Percentiles rank a stretch among this genome's conserved stretches.
Conservation (phyloP, 2,797 vertebrate species). For the Macropodus opercularis region DNA sequence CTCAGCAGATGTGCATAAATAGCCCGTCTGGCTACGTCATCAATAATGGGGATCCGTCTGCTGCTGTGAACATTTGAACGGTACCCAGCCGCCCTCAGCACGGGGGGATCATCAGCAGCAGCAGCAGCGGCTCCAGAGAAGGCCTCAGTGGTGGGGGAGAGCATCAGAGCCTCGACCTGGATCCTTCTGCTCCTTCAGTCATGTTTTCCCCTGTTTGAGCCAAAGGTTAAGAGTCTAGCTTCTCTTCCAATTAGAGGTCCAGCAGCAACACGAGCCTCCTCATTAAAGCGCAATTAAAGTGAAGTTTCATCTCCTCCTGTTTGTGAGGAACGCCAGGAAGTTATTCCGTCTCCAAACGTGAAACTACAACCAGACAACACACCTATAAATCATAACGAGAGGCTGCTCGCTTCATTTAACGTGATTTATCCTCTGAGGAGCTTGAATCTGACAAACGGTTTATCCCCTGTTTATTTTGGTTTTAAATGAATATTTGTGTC, state of each 20-base stretch:
- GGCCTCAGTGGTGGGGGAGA: constrained; percentile 34
- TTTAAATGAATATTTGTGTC: no score
- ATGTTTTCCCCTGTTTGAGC: constrained; percentile 8
- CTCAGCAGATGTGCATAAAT: constrained; percentile 61
- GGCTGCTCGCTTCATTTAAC: no score
- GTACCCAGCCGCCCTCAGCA: constrained; percentile 37
- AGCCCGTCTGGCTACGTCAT: constrained; percentile 48
- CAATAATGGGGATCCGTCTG: constrained; percentile 57
- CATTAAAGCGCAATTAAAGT: constrained; percentile 30
- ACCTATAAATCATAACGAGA: no score
- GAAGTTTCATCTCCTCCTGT: neutral
- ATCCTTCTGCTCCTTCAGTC: constrained; percentile 11
- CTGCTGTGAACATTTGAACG: constrained; percentile 36
- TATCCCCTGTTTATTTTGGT: no score
- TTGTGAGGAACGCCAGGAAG: neutral
- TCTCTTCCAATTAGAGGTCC: constrained; percentile 22
- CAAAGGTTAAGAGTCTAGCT: constrained; percentile 12
- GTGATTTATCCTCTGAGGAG: no score
- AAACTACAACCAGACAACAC: no score
- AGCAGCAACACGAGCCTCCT: constrained; percentile 26
- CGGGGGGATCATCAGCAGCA: constrained; percentile 33
- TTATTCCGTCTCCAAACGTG: no score
- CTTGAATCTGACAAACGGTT: no score
- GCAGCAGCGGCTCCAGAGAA: constrained; percentile 31
- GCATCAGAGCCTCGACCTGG: constrained; percentile 12